Evolutionary conservation across 1,140 invertebrate genomes (phyloP).

Genomic region (Euwallacea similis): DNA sequence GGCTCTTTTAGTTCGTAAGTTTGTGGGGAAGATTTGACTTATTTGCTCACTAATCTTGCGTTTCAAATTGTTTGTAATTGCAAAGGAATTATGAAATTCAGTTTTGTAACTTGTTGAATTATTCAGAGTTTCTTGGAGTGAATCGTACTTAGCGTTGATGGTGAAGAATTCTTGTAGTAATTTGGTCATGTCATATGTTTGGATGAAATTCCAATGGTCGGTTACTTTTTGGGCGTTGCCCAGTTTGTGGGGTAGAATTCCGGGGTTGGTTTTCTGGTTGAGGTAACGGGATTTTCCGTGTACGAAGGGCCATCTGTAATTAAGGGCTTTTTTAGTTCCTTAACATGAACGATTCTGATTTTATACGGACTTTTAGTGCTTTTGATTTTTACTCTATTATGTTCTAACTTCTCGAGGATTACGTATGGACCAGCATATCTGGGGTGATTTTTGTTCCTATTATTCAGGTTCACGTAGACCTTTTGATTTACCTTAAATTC

Average conservation of each 20-base stretch:
- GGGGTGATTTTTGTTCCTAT: conserved; percentile 18
- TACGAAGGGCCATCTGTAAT: conserved; percentile 6
- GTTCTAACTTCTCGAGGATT: conserved; percentile 15
- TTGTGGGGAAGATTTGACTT: conserved; percentile 5
- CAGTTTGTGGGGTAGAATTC: conserved; percentile 35
- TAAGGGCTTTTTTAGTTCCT: conserved; percentile 14
- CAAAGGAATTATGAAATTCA: not conserved
- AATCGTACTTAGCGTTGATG: not conserved
- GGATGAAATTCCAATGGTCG: conserved; percentile 30
- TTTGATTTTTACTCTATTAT: conserved; percentile 25
- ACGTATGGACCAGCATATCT: conserved; percentile 20
- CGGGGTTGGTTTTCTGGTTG: conserved; percentile 31
- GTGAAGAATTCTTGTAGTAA: conserved; percentile 5
- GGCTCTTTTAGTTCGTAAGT: conserved; percentile 1
- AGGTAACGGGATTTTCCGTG: not conserved
- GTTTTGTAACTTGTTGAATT: not conserved
- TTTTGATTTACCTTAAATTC: conserved; percentile 21
- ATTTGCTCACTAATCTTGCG: conserved; percentile 8
- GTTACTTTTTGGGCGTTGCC: conserved; percentile 21
- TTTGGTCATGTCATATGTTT: conserved; percentile 23
- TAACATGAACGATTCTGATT: conserved; percentile 18
- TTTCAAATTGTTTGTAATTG: not conserved
- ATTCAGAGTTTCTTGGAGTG: not conserved
- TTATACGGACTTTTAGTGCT: conserved; percentile 17
- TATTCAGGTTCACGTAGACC: conserved; percentile 4